These are phyloP conservation scores for Pantherophis alleghaniensis DNA, from an alignment of 2,797 vertebrate species.

Conservation along the genomic window DNA sequence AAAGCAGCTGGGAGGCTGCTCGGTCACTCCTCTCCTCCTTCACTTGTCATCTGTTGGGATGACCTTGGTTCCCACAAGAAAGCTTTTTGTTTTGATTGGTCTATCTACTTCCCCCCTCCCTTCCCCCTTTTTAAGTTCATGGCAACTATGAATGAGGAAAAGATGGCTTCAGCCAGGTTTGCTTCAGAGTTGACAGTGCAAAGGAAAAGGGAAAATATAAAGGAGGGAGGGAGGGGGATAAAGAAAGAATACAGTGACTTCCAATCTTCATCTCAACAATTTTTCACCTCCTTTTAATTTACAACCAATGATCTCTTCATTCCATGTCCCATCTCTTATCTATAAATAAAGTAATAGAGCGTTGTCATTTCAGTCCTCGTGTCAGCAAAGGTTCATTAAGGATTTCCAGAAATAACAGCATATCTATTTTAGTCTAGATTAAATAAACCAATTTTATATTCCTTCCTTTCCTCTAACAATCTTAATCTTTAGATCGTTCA, in stretches of 20 bases:
- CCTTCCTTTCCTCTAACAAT: not conserved
- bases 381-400: not conserved
- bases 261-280: not conserved
- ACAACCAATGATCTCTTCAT: not conserved
- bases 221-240: not conserved
- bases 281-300: not conserved
- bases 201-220: not conserved
- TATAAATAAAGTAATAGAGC: not conserved
- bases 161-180: too few species aligned
- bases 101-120: too few species aligned
- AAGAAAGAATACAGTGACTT: not conserved
- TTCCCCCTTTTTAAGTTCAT: too few species aligned
- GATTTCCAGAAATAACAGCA: not conserved
- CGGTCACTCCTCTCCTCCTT: too few species aligned
- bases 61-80: too few species aligned
- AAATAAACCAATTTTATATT: not conserved
- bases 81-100: too few species aligned
- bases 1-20: too few species aligned
- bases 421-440: not conserved
- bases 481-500: not conserved
- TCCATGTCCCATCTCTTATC: not conserved
- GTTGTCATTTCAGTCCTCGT: not conserved
- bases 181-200: not conserved
- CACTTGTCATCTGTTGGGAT: too few species aligned
- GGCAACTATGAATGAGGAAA: too few species aligned